Conservation (phyloP, 2,113 vertebrate genomes). For the Nyctereutes procyonoides region DNA sequence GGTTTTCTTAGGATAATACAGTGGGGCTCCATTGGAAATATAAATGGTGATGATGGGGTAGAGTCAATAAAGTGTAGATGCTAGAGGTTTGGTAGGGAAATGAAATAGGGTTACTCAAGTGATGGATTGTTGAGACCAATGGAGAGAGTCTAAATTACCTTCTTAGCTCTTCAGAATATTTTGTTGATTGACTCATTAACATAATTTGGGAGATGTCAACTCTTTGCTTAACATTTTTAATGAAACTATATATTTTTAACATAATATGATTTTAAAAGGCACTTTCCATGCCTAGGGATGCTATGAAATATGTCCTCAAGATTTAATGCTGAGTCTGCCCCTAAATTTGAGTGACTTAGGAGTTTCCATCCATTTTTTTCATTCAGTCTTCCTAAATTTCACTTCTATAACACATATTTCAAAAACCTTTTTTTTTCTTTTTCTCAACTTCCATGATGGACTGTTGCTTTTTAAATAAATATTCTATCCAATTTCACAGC, state of each 20-base stretch:
- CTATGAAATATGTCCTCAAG: background rate
- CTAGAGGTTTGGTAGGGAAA: background rate
- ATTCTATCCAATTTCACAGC: background rate
- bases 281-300: background rate
- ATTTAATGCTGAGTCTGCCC: background rate
- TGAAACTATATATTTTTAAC: background rate
- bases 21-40: background rate
- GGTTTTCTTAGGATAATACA: background rate
- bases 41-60: background rate
- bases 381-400: background rate
- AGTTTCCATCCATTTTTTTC: background rate
- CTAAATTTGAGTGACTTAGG: background rate
- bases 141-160: background rate
- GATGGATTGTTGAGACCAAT: background rate
- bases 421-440: constrained; percentile 7
- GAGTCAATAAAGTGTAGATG: background rate
- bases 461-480: background rate
- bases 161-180: background rate
- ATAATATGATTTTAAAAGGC: background rate
- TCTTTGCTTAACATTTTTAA: background rate
- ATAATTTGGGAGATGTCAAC: background rate
- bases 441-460: background rate
- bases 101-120: background rate
- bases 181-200: background rate
- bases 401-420: background rate